Evolutionary conservation across 2,113 vertebrate genomes (phyloP), one percentile per base, ranked within the genome.

Genomic region (Tragelaphus buxtoni): DNA sequence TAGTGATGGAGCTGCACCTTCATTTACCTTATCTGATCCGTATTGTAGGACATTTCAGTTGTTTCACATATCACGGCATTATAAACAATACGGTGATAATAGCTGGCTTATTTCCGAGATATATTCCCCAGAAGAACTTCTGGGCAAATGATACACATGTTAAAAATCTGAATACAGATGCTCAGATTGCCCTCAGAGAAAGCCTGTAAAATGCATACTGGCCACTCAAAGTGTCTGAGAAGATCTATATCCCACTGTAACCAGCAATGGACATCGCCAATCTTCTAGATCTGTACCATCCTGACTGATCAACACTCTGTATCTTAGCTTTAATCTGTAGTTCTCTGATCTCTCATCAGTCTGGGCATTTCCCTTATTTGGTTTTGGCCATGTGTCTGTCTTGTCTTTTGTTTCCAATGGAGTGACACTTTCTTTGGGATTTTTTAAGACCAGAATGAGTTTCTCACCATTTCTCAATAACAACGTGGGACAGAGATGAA

Each of bases 101-200:
- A 77, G 49, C 6, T 49, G 74, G 49, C 49, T 96, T 69, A 58
- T 24, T 87, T 69, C 58, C 55, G 63, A 72, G 49, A 77, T 53
- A 83, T 28, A 47, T 1, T 63, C 35, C 35, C 61, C 22, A n/a
- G 60, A 69, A 89, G n/a, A 56, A 56, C 47, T 86, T 51, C 13
- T 22, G 16, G 47, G 9, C 63, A 53, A 69, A 39, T 28, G 10
- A 10, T 45, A 9, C 4, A 8, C 24, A 32, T 1, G 1, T 82
- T 82, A 96, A 82, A 92, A 81, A 56, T 26, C 4, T 77, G 13
- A 45, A 42, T 45, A 32, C 3, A 24, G 26, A n/a, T 0, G 1
- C 20, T 28, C 24, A 76, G n/a, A 5, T 0, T 26, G 56, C 6
- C n/a, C 7, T 65, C 26, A 32, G 0, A 77, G 39, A 69, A 77